Evolutionary conservation across 2,888 invertebrate species (phyloP).

Genomic region (Nymphalis polychloros): DNA sequence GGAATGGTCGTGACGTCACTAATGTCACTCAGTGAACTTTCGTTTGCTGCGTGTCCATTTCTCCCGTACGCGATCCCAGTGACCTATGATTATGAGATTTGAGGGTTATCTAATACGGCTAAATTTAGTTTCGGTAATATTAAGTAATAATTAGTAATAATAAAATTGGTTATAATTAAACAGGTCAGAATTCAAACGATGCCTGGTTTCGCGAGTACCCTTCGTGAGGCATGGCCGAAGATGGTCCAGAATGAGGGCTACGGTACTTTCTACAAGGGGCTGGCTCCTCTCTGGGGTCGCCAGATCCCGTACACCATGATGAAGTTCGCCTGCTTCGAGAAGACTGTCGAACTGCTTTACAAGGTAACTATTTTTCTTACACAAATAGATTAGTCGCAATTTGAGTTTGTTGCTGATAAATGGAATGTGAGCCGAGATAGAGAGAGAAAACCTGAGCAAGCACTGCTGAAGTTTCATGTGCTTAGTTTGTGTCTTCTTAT

Average conservation of each 20-base stretch:
- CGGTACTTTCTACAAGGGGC: conserved; percentile 96
- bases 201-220: conserved; percentile 94
- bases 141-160: not conserved
- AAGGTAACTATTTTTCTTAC: conserved; percentile 63
- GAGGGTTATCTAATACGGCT: conserved; percentile 4
- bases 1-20: conserved; percentile 15
- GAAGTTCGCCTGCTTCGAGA: conserved; percentile 99
- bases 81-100: conserved; percentile 17
- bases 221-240: conserved; percentile 95
- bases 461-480: too few species aligned
- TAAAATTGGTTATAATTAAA: not conserved
- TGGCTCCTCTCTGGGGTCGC: conserved; percentile 97
- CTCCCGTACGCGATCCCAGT: conserved; percentile 12
- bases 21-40: conserved; percentile 7
- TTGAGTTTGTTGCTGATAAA: too few species aligned
- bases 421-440: too few species aligned
- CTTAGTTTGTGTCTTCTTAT: too few species aligned
- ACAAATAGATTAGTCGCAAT: too few species aligned
- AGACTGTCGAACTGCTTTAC: conserved; percentile 96
- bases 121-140: not conserved
- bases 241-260: conserved; percentile 94
- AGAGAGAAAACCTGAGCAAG: too few species aligned
- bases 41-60: conserved; percentile 5
- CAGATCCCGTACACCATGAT: conserved; percentile 99
- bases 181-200: conserved; percentile 96